These are phyloP conservation scores for Pachymerium ferrugineum DNA, from an alignment of 2,888 invertebrate genomes.

Conservation along the genomic window DNA sequence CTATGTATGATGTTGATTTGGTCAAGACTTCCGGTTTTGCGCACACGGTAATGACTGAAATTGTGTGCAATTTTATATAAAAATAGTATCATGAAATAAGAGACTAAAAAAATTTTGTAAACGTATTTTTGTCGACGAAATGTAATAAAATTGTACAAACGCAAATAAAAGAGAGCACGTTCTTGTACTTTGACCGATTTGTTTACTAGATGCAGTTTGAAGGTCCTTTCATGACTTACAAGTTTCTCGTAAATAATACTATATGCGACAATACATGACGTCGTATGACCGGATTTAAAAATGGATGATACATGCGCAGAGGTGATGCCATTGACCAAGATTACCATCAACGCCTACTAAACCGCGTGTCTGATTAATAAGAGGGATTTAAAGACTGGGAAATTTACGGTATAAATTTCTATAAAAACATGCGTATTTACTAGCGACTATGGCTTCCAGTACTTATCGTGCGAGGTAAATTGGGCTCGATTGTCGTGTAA, in stretches of 20 bases:
- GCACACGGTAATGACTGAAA: background rate
- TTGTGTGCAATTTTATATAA: background rate
- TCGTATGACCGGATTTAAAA: background rate
- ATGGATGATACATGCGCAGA: background rate
- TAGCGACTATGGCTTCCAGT: background rate
- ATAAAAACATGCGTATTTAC: background rate
- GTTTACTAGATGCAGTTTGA: too few relatives aligned
- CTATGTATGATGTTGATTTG: background rate
- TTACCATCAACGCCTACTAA: background rate
- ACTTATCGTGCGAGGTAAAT: slow-evolving; percentile 6
- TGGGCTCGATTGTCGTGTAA: background rate
- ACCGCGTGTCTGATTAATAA: background rate
- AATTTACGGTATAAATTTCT: too few relatives aligned
- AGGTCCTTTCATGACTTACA: too few relatives aligned
- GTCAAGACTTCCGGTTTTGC: background rate
- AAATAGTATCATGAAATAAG: background rate
- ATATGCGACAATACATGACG: too few relatives aligned
- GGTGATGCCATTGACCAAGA: background rate
- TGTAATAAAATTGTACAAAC: too few relatives aligned
- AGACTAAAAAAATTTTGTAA: background rate
- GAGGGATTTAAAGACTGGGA: too few relatives aligned
- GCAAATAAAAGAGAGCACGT: too few relatives aligned
- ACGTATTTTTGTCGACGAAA: too few relatives aligned
- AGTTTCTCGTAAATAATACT: too few relatives aligned
- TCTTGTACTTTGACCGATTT: too few relatives aligned